Evolutionary conservation across 1,140 invertebrate species (phyloP).

Genomic region (Calliopsis andreniformis): DNA sequence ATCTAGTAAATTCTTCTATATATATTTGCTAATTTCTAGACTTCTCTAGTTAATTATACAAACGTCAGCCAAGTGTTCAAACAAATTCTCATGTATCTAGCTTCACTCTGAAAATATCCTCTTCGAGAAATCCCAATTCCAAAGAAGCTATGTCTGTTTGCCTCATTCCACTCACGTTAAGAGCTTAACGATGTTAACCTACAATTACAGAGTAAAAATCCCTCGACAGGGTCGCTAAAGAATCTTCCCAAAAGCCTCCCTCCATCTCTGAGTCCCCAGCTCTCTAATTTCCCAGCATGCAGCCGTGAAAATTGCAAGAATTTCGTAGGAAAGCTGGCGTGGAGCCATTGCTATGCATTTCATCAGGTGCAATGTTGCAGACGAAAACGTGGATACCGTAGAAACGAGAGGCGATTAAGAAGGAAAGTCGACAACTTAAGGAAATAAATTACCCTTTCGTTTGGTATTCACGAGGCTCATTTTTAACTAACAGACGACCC

Average conservation of each 20-base stretch:
- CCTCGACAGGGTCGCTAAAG: neutral
- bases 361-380: conserved; percentile 32
- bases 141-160: neutral
- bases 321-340: neutral
- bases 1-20: no score
- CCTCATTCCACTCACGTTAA: neutral
- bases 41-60: no score
- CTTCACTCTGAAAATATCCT: neutral
- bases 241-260: no score
- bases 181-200: conserved; percentile 15
- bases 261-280: no score
- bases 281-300: neutral
- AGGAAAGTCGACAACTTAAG: conserved; percentile 31
- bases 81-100: neutral
- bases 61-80: no score
- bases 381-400: neutral
- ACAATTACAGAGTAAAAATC: conserved; percentile 5
- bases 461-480: no score
- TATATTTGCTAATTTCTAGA: no score
- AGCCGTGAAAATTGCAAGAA: neutral
- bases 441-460: no score
- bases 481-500: no score
- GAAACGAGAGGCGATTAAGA: conserved; percentile 16
- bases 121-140: neutral
- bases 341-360: conserved; percentile 42